These are phyloP conservation scores for Periparus ater DNA, from an alignment of 2,797 vertebrate genomes.

Conservation along the genomic window DNA sequence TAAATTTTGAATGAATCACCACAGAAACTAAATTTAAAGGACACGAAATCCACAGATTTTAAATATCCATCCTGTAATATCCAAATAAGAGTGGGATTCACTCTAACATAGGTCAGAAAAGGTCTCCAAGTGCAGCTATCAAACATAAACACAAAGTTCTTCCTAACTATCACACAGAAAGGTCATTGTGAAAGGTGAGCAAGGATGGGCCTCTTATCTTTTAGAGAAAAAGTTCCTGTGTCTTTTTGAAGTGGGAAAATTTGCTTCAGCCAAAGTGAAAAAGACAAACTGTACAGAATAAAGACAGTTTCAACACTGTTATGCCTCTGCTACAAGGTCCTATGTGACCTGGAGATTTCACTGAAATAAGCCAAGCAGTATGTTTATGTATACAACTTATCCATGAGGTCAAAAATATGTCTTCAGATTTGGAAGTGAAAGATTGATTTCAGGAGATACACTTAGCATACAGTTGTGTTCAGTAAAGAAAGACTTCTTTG, in stretches of 20 bases:
- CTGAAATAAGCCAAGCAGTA: background rate
- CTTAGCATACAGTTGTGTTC: background rate
- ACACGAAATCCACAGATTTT: background rate
- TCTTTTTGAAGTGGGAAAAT: background rate
- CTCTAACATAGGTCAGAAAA: background rate
- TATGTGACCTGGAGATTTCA: background rate
- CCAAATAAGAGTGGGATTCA: background rate
- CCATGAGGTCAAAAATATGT: background rate
- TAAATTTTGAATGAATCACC: background rate
- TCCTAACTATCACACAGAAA: background rate
- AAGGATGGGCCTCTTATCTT: background rate
- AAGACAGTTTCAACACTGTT: background rate
- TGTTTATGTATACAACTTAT: background rate
- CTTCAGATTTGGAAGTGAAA: background rate
- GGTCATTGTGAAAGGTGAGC: background rate
- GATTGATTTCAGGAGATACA: background rate
- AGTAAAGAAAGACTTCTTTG: background rate
- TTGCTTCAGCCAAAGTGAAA: background rate
- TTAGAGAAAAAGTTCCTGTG: background rate
- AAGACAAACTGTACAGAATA: background rate
- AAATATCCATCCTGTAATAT: background rate
- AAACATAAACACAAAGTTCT: background rate
- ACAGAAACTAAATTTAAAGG: background rate
- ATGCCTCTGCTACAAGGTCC: background rate
- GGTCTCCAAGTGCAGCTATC: background rate